These are phyloP conservation scores for Gallinago jamesoni DNA, from an alignment of 2,113 vertebrate genomes.

Conservation along the genomic window DNA sequence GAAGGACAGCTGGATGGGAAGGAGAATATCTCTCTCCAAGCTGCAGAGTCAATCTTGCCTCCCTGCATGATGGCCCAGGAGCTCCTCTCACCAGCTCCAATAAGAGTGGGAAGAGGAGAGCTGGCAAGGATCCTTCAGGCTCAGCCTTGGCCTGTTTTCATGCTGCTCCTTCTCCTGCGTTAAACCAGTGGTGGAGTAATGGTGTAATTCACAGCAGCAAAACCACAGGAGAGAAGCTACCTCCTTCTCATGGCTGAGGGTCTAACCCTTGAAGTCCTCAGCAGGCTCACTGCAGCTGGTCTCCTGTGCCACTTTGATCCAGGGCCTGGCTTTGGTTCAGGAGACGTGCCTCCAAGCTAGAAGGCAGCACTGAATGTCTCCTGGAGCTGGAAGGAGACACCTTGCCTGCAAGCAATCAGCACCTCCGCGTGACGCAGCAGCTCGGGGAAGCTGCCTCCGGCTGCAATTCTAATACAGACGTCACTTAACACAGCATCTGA, in stretches of 20 bases:
- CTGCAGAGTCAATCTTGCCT: not conserved
- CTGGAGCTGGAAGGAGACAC: not conserved
- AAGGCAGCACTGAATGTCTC: not conserved
- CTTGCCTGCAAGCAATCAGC: not conserved
- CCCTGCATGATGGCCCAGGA: not conserved
- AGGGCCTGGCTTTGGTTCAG: not conserved
- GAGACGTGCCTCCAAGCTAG: not conserved
- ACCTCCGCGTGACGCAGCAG: not conserved
- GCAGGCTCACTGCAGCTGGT: not conserved
- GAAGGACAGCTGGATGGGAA: not conserved
- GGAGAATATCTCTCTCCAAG: not conserved
- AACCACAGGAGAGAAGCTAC: not conserved
- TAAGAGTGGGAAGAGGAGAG: not conserved
- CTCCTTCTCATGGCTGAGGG: accelerated
- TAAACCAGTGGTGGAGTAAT: not conserved
- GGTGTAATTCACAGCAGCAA: not conserved
- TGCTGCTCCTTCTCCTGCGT: not conserved
- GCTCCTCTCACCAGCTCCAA: not conserved
- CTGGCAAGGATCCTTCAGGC: not conserved
- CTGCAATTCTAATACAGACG: not conserved
- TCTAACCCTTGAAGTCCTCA: not conserved
- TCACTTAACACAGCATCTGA: not conserved
- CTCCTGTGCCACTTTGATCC: accelerated
- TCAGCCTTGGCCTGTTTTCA: not conserved
- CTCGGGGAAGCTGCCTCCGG: not conserved